Evolutionary conservation across 1,140 invertebrate species (phyloP).

Genomic region (Heliconius himera): DNA sequence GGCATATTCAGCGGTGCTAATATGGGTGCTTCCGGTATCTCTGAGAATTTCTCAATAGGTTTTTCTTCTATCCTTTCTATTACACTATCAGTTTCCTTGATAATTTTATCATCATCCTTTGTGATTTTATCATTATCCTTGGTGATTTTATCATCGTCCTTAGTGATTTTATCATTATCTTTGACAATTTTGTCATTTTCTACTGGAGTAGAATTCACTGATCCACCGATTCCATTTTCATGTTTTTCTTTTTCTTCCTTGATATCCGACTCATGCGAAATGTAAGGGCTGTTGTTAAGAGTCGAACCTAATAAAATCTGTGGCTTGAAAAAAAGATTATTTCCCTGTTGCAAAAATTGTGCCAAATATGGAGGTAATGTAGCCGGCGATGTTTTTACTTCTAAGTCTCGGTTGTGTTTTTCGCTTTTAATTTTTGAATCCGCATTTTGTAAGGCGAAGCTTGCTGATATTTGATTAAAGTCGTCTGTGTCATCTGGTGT

Average conservation of each 20-base stretch:
- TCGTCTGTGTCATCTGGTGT: slow-evolving; percentile 10
- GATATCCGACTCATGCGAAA: slow-evolving; percentile 21
- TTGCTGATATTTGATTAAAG: slow-evolving; percentile 13
- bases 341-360: slow-evolving; percentile 45
- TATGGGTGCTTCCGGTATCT: slow-evolving; percentile 38
- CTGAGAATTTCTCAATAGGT: background rate
- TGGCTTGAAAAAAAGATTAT: slow-evolving; percentile 51
- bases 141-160: background rate
- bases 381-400: background rate
- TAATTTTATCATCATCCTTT: background rate
- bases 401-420: background rate
- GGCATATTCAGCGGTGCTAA: slow-evolving; percentile 37
- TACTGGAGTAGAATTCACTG: background rate
- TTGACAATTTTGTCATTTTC: background rate
- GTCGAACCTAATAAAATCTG: slow-evolving; percentile 30
- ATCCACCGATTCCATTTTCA: background rate
- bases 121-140: background rate
- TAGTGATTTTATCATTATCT: background rate
- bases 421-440: background rate
- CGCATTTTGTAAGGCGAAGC: background rate
- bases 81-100: background rate
- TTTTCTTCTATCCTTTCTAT: background rate
- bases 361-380: slow-evolving; percentile 16
- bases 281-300: slow-evolving; percentile 4
- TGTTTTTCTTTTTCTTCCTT: slow-evolving; percentile 23